Conservation (phyloP, 2,113 vertebrate species). For the Centropus bengalensis region DNA sequence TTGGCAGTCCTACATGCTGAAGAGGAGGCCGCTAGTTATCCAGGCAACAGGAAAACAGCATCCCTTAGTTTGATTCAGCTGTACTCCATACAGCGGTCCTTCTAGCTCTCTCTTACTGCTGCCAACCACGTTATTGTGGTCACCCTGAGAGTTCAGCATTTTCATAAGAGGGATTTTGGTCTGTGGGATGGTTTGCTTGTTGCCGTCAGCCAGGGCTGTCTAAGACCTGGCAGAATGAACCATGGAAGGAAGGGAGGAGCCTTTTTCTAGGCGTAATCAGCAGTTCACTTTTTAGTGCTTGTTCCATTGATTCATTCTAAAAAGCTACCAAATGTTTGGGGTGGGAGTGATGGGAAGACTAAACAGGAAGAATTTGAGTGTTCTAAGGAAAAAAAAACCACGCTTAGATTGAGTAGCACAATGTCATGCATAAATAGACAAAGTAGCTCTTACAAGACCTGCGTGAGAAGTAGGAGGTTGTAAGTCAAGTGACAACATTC, state of each 20-base stretch:
- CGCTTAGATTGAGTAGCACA: background rate
- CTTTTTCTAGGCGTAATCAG: background rate
- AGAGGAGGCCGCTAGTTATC: background rate
- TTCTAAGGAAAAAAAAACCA: background rate
- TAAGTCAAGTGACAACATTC: background rate
- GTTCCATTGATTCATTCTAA: background rate
- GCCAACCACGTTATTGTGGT: accelerated
- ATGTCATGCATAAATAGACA: background rate
- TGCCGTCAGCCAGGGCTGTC: background rate
- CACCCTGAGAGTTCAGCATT: accelerated
- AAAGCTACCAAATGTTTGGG: background rate
- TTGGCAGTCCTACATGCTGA: background rate
- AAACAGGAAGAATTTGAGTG: conserved; percentile 2
- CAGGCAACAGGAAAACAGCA: background rate
- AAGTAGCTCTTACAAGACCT: background rate
- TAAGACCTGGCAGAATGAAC: background rate
- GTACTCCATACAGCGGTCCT: background rate
- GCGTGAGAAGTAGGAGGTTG: background rate
- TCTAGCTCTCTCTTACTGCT: background rate
- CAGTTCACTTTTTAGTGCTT: background rate
- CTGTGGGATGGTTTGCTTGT: background rate
- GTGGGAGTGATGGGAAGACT: background rate
- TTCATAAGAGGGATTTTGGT: background rate
- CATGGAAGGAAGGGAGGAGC: background rate
- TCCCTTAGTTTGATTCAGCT: background rate